Evolutionary conservation across 2,888 invertebrate genomes (phyloP).

Genomic region (Acleris sparsana): DNA sequence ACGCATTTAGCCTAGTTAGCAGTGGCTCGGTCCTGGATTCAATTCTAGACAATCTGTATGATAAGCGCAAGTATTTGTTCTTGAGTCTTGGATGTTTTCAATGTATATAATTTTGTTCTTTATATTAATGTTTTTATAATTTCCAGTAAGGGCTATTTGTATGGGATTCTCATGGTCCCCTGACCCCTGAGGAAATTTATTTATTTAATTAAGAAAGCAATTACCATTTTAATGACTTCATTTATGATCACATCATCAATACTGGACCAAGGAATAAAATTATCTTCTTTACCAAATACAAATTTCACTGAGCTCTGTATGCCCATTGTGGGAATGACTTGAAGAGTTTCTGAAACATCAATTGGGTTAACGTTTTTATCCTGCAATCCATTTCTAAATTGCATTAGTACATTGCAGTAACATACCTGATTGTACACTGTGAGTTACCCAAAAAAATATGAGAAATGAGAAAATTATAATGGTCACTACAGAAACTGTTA

Average conservation of each 20-base stretch:
- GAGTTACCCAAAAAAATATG: conserved; percentile 72
- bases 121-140: no score
- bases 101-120: background rate
- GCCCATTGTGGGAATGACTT: conserved; percentile 75
- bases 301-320: conserved; percentile 74
- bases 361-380: background rate
- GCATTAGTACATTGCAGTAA: conserved; percentile 12
- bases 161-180: no score
- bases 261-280: conserved; percentile 71
- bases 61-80: no score
- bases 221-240: conserved; percentile 77
- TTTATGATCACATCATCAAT: conserved; percentile 78
- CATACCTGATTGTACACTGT: conserved; percentile 75
- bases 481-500: conserved; percentile 62
- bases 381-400: background rate
- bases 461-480: conserved; percentile 64
- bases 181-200: no score
- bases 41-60: no score
- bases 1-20: no score
- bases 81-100: no score
- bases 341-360: conserved; percentile 65
- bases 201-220: conserved; percentile 12
- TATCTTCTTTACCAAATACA: conserved; percentile 68
- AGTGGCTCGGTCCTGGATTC: no score
- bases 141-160: no score